phyloP scores from a whole-genome alignment of 1,140 invertebrate genomes.

The Tetragonula clypearis region DNA sequence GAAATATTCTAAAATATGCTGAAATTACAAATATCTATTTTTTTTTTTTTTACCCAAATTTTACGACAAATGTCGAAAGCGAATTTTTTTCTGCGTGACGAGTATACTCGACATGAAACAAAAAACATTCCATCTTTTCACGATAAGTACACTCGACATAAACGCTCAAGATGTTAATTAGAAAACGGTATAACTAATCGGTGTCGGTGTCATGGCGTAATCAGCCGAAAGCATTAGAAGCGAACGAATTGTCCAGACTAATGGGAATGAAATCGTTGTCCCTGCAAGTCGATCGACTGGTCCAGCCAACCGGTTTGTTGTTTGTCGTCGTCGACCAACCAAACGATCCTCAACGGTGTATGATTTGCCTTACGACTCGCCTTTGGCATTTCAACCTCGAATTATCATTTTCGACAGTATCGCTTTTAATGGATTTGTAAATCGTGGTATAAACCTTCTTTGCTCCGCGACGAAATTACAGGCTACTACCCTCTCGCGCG shows the following conservation, averaged over 20 bases:
- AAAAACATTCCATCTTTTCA: no score
- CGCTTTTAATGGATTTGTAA: neutral
- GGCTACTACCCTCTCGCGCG: neutral
- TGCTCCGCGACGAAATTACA: neutral
- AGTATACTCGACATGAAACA: no score
- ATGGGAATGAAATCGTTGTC: constrained; percentile 72
- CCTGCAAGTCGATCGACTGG: constrained; percentile 11
- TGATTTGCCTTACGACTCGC: neutral
- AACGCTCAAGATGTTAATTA: constrained; percentile 36
- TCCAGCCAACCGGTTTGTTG: neutral
- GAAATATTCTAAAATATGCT: no score
- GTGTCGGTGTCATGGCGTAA: constrained; percentile 51
- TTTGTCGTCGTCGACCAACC: neutral
- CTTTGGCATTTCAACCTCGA: neutral
- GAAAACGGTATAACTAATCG: constrained; percentile 37
- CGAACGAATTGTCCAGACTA: constrained; percentile 67
- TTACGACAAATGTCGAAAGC: no score
- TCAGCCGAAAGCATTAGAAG: constrained; percentile 60
- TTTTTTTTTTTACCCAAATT: no score
- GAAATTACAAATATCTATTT: no score
- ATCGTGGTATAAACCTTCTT: neutral
- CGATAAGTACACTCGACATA: no score
- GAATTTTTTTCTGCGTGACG: no score
- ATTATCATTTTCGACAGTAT: neutral
- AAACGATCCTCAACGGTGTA: neutral